Conservation (phyloP, 2,797 vertebrate species). For the Takifugu rubripes region DNA sequence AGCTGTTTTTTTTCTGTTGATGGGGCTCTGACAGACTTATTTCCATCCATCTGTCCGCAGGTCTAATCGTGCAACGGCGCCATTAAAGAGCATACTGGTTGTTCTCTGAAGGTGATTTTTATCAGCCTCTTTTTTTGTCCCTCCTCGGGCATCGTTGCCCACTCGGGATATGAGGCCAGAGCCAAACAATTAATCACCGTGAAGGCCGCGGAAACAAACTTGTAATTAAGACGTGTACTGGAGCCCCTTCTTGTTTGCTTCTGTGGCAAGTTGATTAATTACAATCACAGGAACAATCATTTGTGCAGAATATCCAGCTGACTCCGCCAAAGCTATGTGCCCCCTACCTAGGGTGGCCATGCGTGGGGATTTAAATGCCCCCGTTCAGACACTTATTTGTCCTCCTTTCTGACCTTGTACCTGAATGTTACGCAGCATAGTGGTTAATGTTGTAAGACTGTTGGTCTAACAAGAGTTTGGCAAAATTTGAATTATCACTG, state of each 20-base stretch:
- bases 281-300: slow-evolving; percentile 51
- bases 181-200: slow-evolving; percentile 77
- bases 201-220: slow-evolving; percentile 70
- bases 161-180: slow-evolving; percentile 52
- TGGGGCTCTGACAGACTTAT: slow-evolving; percentile 40
- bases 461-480: too few relatives aligned
- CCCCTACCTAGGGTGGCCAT: too few relatives aligned
- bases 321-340: slow-evolving; percentile 14
- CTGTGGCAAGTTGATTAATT: slow-evolving; percentile 78
- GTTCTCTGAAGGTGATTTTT: slow-evolving; percentile 38
- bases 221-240: slow-evolving; percentile 73
- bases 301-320: slow-evolving; percentile 13
- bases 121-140: slow-evolving; percentile 28
- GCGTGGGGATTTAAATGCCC: neutral
- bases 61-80: slow-evolving; percentile 18
- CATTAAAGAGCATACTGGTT: slow-evolving; percentile 40
- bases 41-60: slow-evolving; percentile 57
- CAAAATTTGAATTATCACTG: too few relatives aligned
- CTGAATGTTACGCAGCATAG: too few relatives aligned
- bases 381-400: too few relatives aligned
- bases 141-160: slow-evolving; percentile 47
- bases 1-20: slow-evolving; percentile 32
- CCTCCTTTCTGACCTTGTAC: too few relatives aligned
- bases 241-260: slow-evolving; percentile 48
- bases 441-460: too few relatives aligned